Evolutionary conservation across 1,140 invertebrate genomes (phyloP).

Genomic region (Drosophila melanogaster): Release_6_plus_ISO1_MT NT_037436.4:21372001-21372500

Average conservation of each 20-base stretch:
- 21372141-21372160: constrained; percentile 28
- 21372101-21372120: constrained; percentile 56
- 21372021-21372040: constrained; percentile 24
- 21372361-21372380: constrained; percentile 60
- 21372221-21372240: constrained; percentile 49
- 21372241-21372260: constrained; percentile 34
- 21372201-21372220: constrained; percentile 50
- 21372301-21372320: background rate
- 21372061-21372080: constrained; percentile 55
- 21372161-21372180: constrained; percentile 13
- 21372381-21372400: constrained; percentile 25
- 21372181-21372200: constrained; percentile 39
- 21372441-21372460: constrained; percentile 21
- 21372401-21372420: constrained; percentile 2
- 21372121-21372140: constrained; percentile 60
- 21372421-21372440: constrained; percentile 24
- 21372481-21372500: background rate
- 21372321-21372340: constrained; percentile 14
- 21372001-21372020: constrained; percentile 1
- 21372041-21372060: constrained; percentile 14
- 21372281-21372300: constrained; percentile 3
- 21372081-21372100: constrained; percentile 69
- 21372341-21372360: constrained; percentile 63
- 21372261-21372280: constrained; percentile 50
- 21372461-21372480: constrained; percentile 5